A percentile compares a stretch with the other conserved stretches of the same genome.
Conservation (phyloP, 2,888 invertebrate genomes). For the Labia minor region DNA sequence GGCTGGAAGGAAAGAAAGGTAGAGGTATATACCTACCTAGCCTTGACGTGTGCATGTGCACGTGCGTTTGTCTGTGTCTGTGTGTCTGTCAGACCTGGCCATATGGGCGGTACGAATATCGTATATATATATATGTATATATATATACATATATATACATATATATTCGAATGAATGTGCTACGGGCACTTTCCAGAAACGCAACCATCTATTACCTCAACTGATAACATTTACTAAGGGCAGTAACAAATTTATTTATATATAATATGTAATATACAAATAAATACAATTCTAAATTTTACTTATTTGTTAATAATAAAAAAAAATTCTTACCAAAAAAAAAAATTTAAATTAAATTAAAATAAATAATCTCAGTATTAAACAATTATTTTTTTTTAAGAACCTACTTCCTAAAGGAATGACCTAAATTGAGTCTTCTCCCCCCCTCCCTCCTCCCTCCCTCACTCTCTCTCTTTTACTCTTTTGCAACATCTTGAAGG, state of each 20-base stretch:
- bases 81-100: conserved; percentile 13
- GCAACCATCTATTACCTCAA: conserved; percentile 13
- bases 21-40: background rate
- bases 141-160: background rate
- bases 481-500: background rate
- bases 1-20: background rate
- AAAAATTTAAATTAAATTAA: too few relatives aligned
- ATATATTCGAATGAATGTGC: background rate
- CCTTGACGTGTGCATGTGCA: background rate
- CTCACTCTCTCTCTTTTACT: background rate
- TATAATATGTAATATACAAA: background rate
- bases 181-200: conserved; percentile 7
- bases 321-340: too few relatives aligned
- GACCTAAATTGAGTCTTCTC: background rate
- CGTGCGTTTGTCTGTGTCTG: background rate
- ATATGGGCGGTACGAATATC: conserved; percentile 4
- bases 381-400: too few relatives aligned
- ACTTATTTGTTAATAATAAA: too few relatives aligned
- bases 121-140: background rate
- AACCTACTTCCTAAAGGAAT: background rate
- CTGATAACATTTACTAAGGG: conserved; percentile 2
- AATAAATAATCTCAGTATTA: too few relatives aligned
- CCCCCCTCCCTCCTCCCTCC: background rate
- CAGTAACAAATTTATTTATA: too few relatives aligned
- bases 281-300: background rate